Base-by-base conservation (phyloP, 1,140 invertebrate species). In the Phymastichus coffea region DNA sequence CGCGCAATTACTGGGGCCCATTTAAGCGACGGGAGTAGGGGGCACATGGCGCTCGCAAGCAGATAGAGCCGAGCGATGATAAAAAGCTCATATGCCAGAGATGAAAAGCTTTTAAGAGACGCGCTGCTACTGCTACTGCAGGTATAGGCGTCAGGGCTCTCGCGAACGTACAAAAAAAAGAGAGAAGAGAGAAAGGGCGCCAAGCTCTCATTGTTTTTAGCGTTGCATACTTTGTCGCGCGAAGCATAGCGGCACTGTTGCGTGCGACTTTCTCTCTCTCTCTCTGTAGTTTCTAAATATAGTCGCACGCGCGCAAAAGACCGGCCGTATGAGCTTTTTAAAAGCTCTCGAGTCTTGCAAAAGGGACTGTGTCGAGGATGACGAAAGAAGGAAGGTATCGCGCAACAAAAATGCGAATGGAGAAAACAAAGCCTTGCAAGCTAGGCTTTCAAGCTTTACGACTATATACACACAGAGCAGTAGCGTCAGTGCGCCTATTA, bases 1-100 rank as follows among this genome's bases (percentile, higher is more conserved):
- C 75, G 74, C 66, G 75, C 77, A 80, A 80, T 80, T 80, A 80
- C 75, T 73, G 69, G 66, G 67, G 55, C 74, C 74, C 78, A 79
- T 80, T 76, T 79, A 64, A 66, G 69, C 73, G 70, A 75, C 73
- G 73, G 69, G 70, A 53, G 40, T 46, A 44, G 56, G 23, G 40
- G 28, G 51, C 53, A 26, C 23, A 20, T 30, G 8, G 37, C 35
- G n/a, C 17, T 12, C 22, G 43, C 15, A 41, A 47, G 19, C 54
- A 54, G 44, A 54, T 53, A 54, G 64, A 60, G 49, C 53, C 47
- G 23, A 37, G 70, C 72, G 66, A 73, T 71, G 72, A 76, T 76
- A 76, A 78, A 78, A 76, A 80, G 76, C 73, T 71, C 68, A 73
- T 70, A 70, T 71, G 72, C 64, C 67, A 71, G 75, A 76, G 73